phyloP scores from a whole-genome alignment of 2,888 invertebrate species.

The Campoplex capitator region DNA sequence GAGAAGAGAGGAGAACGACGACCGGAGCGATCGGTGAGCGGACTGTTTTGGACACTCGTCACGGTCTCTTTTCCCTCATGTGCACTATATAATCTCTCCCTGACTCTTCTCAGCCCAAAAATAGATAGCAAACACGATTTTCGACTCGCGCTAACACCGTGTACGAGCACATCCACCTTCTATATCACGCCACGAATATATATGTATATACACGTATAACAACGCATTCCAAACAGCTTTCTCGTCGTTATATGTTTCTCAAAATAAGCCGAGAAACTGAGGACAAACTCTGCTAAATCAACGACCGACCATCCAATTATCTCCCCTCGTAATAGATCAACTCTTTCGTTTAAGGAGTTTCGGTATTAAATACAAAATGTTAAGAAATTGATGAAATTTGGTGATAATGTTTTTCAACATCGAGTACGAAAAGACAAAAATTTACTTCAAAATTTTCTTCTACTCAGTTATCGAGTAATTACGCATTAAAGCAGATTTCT shows the following conservation, averaged over 20 bases:
- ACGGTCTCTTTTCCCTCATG: background rate
- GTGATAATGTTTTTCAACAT: no score
- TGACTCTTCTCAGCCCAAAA: slow-evolving; percentile 47
- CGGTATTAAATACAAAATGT: no score
- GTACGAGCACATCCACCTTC: slow-evolving; percentile 18
- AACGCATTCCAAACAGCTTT: slow-evolving; percentile 21
- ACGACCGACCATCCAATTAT: slow-evolving; percentile 42
- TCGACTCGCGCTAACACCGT: slow-evolving; percentile 54
- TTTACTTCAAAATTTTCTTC: no score
- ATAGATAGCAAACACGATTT: slow-evolving; percentile 57
- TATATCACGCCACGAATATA: slow-evolving; percentile 12
- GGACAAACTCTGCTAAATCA: slow-evolving; percentile 49
- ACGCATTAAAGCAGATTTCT: no score
- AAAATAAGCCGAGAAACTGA: slow-evolving; percentile 57
- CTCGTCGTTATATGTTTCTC: slow-evolving; percentile 38
- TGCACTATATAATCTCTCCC: slow-evolving; percentile 11
- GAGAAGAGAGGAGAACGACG: slow-evolving; percentile 33
- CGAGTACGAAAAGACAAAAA: no score
- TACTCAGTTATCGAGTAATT: no score
- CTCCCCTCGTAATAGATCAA: slow-evolving; percentile 10
- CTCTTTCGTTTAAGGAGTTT: background rate
- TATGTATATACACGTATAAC: slow-evolving; percentile 21
- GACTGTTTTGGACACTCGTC: slow-evolving; percentile 44
- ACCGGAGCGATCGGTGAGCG: slow-evolving; percentile 54
- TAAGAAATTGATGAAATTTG: no score